Evolutionary conservation across 1,140 invertebrate species (phyloP), one percentile per base, ranked within the genome.

Genomic region (Ostrea edulis): DNA sequence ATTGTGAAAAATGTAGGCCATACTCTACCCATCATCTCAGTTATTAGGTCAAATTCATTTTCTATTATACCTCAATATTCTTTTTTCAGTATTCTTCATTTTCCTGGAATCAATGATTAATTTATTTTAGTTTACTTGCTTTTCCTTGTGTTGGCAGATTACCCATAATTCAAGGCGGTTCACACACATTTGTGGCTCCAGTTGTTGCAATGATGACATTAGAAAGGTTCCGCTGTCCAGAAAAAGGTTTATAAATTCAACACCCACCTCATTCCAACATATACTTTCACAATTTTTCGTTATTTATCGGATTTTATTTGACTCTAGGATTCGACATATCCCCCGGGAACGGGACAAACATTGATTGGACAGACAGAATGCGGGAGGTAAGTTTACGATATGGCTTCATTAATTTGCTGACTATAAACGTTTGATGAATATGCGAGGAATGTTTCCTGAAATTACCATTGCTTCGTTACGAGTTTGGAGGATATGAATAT

Each of bases 171-270:
- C 96, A 97, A 94, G 97, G 97, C 5, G 97, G 97, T 0, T 97
- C 97, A 0, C 97, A 98, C 90, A 97, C 97, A 0, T 98, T 98
- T 95, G 92, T 98, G 29, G 97, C 97, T 4, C 97, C 97, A 0
- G 97, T 97, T 0, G 93, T 98, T 14, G 97, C 97, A 0, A 97
- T 98, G 92, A 95, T 98, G 11, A 96, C 96, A 88, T 94, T 98
- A 65, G 97, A 97, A 0, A 95, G 96, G 90, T 97, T 97, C 97
- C 96, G 97, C 91, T 98, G 97, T 93, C 97, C 97, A 0, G 22
- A 11, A 85, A 11, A n/a, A 84, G 51, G 82, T 84, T 44, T 44
- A 5, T 44, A 44, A 2, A 44, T 44, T 44, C 1, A 44, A 44
- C 35, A 44, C 5, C 35, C 35, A 44, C 1, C 35, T 44, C 35